Base-by-base conservation (phyloP, 1,140 invertebrate species). In the Paraescarpia echinospica region DNA sequence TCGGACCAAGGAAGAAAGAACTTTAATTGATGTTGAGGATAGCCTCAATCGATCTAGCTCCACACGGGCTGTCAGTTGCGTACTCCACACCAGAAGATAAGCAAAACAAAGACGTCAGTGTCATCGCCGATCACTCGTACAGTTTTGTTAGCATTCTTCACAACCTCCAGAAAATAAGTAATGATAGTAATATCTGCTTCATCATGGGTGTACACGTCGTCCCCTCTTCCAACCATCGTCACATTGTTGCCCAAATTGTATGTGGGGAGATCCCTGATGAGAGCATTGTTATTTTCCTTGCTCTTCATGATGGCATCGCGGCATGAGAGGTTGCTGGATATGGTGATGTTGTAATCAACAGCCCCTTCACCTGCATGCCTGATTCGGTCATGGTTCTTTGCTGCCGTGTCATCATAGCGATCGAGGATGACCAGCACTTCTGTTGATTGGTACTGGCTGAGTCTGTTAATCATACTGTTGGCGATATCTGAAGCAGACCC, bases 101-200 rank as follows among this genome's bases (percentile, higher is more conserved):
- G 41, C 31, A 9, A 41, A n/a, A 33, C 91, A 91, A 91, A 91
- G 6, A 91, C 91, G 41, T 91, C 91, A n/a, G 91, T 35, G 91
- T 91, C 91, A 35, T 91, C 91, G 41, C 91, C 33, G 34, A 91
- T 34, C n/a, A 91, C 41, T 33, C 91, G 91, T 8, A 91, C 34
- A 33, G 91, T 91, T 1, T 4, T n/a, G 6, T n/a, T 41, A n/a
- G 6, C 91, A n/a, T 91, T 41, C 35, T 1, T 41, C 33, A 91
- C 35, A n/a, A 33, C 91, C 35, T 91, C 33, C 41, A 91, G 41
- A 34, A 91, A 18, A 35, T 91, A 91, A 35, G 6, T 33, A 41
- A 12, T 41, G 41, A 41, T 41, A 41, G 41, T 41, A 41, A 41
- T 41, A 41, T 41, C 41, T 41, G 4, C 41, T 41, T 12, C 41